These are phyloP conservation scores for Sepioteuthis lessoniana DNA, from an alignment of 2,888 invertebrate genomes.

Conservation along the genomic window DNA sequence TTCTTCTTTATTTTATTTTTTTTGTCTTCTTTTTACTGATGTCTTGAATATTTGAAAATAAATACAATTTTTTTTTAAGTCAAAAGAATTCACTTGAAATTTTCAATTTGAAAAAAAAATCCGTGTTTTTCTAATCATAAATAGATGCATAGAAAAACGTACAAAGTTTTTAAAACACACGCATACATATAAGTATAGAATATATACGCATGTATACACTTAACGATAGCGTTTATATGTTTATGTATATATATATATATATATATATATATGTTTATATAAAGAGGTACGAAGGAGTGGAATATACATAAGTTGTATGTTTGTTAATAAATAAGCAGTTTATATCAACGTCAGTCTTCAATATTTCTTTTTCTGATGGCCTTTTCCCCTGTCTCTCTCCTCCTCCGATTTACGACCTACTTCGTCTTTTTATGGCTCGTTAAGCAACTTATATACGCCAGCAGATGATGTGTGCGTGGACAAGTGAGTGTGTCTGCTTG, in stretches of 20 bases:
- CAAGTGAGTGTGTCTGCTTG: neutral
- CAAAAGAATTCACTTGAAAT: neutral
- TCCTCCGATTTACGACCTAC: conserved; percentile 33
- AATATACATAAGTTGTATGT: neutral
- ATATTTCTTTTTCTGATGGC: neutral
- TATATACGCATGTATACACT: neutral
- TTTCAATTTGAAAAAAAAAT: neutral
- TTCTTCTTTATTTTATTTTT: too few relatives aligned
- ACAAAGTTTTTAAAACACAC: neutral
- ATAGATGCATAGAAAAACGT: neutral
- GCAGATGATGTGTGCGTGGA: conserved; percentile 1
- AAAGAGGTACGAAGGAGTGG: neutral
- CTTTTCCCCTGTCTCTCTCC: neutral
- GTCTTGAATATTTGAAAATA: neutral
- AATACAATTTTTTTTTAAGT: neutral
- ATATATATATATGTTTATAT: neutral
- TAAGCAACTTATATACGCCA: neutral
- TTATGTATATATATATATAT: neutral
- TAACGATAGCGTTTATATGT: neutral
- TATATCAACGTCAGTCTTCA: neutral
- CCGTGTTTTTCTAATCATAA: neutral
- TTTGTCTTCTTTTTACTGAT: neutral
- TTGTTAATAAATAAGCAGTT: conserved; percentile 1
- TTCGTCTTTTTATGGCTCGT: conserved; percentile 33
- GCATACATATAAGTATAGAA: neutral